Percentiles rank a stretch among this genome's conserved stretches.
phyloP scores from a whole-genome alignment of 2,113 vertebrate genomes.

The Cricetomys ansorgei region DNA sequence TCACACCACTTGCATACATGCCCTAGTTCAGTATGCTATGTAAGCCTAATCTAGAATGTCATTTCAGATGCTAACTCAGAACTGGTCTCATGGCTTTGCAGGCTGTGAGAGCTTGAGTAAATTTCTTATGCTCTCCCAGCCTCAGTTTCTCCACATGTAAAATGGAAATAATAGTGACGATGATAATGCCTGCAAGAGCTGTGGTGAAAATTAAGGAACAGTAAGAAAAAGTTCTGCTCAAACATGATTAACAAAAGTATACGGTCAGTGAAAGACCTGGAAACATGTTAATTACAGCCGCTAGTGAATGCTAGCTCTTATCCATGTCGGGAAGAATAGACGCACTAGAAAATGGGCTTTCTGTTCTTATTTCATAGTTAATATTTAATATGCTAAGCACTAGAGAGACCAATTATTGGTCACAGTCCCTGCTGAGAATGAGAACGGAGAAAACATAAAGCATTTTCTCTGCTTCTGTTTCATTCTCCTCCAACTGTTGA shows the following conservation, averaged over 20 bases:
- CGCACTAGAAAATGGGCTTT: not conserved
- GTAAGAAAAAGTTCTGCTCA: not conserved
- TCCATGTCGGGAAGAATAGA: not conserved
- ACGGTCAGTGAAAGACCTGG: not conserved
- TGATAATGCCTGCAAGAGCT: not conserved
- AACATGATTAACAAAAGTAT: not conserved
- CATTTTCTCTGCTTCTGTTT: constrained; percentile 25
- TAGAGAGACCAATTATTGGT: constrained; percentile 8
- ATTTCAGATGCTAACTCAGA: not conserved
- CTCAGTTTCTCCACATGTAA: not conserved
- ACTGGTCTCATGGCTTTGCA: not conserved
- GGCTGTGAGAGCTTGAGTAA: not conserved
- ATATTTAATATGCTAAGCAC: constrained; percentile 57
- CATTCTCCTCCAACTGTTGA: not conserved
- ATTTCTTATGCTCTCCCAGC: not conserved
- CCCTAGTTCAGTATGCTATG: not conserved
- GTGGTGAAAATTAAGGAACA: not conserved
- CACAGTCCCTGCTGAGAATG: constrained; percentile 5
- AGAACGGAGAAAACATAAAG: not conserved
- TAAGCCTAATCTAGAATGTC: not conserved
- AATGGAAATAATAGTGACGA: not conserved
- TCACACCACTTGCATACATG: not conserved
- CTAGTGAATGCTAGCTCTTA: not conserved
- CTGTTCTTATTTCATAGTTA: constrained; percentile 43
- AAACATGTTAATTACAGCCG: not conserved